Evolutionary conservation across 2,113 vertebrate species (phyloP), one percentile per base, ranked within the genome.

Genomic region (Oryzias woworae): DNA sequence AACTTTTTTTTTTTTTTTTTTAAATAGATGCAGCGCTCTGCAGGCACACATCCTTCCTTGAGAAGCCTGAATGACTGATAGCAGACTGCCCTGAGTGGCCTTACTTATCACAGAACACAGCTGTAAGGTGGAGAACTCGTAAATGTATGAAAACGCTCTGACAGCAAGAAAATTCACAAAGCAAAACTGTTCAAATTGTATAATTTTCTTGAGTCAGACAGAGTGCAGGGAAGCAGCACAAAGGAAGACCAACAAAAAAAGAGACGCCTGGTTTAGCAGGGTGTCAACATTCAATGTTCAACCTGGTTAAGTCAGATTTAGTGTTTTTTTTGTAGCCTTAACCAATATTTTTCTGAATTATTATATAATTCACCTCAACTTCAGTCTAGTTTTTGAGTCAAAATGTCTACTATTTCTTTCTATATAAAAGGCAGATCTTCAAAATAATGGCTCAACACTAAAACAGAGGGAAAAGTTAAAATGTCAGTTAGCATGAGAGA

Each of bases 81-180:
- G 84, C 74, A 77, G 75, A 84, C 76, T 62, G 62, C 23, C 55
- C 54, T 1, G 18, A 51, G 47, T 50, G 60, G 62, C 23, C 18
- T n/a, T 51, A 69, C 80, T 85, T 86, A 88, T 88, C 85, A 50
- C 65, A 53, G 20, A 59, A 12, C 45, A 15, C 88, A 88, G 84
- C 81, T 72, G 85, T 24, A 69, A 65, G 70, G 16, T 10, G 52
- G 45, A 72, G 57, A 69, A 69, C 58, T 69, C 68, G 55, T 50
- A 56, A 82, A 59, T 5, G 65, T 57, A 70, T 62, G 22, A 17
- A 69, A 73, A 77, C 28, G 53, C 23, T 54, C 58, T n/a, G 20
- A 44, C 61, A 26, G 22, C 41, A 67, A 81, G 43, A 80, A 72
- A 26, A 58, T 77, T 58, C 62, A 59, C 55, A 43, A 26, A 69